Percentiles rank a stretch among this genome's conserved stretches.
These are phyloP conservation scores for Capromys pilorides DNA, from an alignment of 2,797 vertebrate species.

Conservation along the genomic window DNA sequence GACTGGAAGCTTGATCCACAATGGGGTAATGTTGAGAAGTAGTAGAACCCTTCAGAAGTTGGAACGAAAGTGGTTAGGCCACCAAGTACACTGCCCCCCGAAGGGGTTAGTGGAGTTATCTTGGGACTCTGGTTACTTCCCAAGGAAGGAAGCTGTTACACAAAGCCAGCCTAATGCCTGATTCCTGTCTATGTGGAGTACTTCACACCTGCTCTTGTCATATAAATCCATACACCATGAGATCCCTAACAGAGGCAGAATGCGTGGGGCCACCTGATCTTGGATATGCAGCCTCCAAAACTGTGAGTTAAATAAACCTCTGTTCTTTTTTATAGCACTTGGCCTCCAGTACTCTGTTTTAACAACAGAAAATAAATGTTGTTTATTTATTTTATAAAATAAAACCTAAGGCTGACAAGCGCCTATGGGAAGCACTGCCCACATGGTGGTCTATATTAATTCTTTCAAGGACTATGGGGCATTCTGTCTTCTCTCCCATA, in stretches of 20 bases:
- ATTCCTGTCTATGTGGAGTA: neutral
- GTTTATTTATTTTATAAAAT: too few species aligned
- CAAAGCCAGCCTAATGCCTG: neutral
- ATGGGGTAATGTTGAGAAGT: neutral
- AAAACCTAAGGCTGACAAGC: neutral
- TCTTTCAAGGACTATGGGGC: neutral
- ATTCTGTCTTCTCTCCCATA: neutral
- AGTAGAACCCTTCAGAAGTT: neutral
- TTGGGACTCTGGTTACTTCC: neutral
- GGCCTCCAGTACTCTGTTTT: neutral
- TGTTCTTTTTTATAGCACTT: neutral
- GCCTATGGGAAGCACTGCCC: neutral
- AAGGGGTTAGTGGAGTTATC: neutral
- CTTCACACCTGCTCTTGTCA: too few species aligned
- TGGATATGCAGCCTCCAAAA: neutral
- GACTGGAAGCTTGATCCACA: neutral
- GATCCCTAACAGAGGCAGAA: neutral
- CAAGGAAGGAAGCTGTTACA: too few species aligned
- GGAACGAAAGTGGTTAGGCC: too few species aligned
- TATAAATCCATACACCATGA: neutral
- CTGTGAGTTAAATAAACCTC: neutral
- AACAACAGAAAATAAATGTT: neutral
- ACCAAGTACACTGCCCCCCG: neutral
- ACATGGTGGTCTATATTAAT: neutral
- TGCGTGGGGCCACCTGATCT: neutral